Evolutionary conservation across 1,140 invertebrate species (phyloP).

Genomic region (Leptonema lineaticorne): DNA sequence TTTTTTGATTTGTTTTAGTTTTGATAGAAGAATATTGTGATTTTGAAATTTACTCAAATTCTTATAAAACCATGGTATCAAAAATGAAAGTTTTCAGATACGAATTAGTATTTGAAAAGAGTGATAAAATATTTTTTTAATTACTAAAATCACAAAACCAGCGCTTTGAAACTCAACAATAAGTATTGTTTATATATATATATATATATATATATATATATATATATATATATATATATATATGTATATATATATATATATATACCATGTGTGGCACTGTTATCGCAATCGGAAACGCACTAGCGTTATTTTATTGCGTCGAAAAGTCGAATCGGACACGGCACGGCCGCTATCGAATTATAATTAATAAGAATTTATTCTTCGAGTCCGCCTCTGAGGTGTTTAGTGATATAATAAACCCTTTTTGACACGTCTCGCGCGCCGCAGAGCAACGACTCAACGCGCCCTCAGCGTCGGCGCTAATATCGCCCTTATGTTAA

Average conservation of each 20-base stretch:
- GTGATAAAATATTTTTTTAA: too few relatives aligned
- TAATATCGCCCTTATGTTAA: neutral
- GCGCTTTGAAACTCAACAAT: too few relatives aligned
- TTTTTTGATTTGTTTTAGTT: too few relatives aligned
- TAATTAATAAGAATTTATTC: constrained; percentile 27
- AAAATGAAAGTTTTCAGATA: too few relatives aligned
- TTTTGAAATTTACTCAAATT: too few relatives aligned
- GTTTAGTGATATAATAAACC: constrained; percentile 42
- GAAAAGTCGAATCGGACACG: constrained; percentile 1
- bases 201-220: neutral
- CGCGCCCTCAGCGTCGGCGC: neutral
- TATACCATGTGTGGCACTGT: neutral
- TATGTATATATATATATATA: neutral
- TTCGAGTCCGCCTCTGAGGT: constrained; percentile 33
- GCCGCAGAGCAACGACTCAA: neutral
- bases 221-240: neutral
- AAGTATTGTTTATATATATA: neutral
- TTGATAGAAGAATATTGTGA: too few relatives aligned
- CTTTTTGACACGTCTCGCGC: constrained; percentile 39
- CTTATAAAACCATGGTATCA: too few relatives aligned
- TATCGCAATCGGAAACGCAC: neutral
- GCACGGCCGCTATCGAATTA: constrained; percentile 11
- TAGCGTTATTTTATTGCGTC: constrained; percentile 3
- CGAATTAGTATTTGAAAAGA: too few relatives aligned
- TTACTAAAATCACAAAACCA: too few relatives aligned